These are phyloP conservation scores for Peromyscus aztecus DNA, from an alignment of 2,797 vertebrate genomes.

Conservation along the genomic window DNA sequence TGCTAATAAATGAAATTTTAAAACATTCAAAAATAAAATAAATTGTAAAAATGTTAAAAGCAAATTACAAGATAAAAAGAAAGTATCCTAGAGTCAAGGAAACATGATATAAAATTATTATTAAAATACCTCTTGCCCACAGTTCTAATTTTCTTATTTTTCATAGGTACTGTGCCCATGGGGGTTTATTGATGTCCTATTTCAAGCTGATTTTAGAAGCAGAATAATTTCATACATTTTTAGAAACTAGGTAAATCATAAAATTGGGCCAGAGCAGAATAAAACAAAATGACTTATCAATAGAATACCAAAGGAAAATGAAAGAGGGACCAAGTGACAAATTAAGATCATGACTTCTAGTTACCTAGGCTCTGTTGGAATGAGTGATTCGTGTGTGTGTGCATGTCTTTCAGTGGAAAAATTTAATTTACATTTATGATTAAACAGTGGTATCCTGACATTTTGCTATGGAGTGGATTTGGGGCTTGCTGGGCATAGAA, in stretches of 20 bases:
- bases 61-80: background rate
- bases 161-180: constrained; percentile 32
- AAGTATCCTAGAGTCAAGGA: background rate
- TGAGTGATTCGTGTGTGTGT: background rate
- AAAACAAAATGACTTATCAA: constrained; percentile 60
- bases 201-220: constrained; percentile 75
- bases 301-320: background rate
- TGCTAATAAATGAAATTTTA: background rate
- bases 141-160: constrained; percentile 59
- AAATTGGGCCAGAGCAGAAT: constrained; percentile 56
- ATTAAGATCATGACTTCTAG: background rate
- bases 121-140: constrained; percentile 26
- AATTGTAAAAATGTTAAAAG: background rate
- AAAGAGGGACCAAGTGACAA: background rate
- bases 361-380: background rate
- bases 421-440: background rate
- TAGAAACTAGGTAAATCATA: constrained; percentile 70
- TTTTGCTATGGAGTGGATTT: background rate
- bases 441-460: background rate
- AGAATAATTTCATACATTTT: constrained; percentile 65
- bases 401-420: background rate
- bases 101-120: background rate
- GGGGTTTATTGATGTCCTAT: constrained; percentile 68
- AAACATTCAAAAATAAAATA: background rate
- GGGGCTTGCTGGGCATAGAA: background rate